Evolutionary conservation across 1,140 invertebrate genomes (phyloP), one percentile per base, ranked within the genome.

Genomic region (Gonatopus flavifemur): DNA sequence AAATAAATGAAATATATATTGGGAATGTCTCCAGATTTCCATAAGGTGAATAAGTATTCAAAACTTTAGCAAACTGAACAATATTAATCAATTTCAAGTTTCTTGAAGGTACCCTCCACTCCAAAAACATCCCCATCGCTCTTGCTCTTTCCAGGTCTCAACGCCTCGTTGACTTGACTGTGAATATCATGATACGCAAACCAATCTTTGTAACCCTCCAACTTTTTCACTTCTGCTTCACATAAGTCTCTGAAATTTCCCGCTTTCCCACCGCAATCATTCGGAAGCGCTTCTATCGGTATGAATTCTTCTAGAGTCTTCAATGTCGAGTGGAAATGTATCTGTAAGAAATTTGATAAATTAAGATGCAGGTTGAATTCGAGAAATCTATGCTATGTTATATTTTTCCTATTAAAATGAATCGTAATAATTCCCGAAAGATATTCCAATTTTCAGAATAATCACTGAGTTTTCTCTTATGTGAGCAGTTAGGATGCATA

Each of bases 41-140:
- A n/a, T n/a, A n/a, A n/a, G n/a, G n/a, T n/a, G n/a, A n/a, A n/a
- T n/a, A n/a, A n/a, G n/a, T n/a, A n/a, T n/a, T n/a, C n/a, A n/a
- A n/a, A n/a, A n/a, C n/a, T n/a, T n/a, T n/a, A n/a, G n/a, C n/a
- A n/a, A n/a, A n/a, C n/a, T n/a, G n/a, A n/a, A n/a, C n/a, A n/a
- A n/a, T n/a, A n/a, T 52, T 10, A 88, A 76, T 88, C 86, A 24
- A 88, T 80, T 42, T 87, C 83, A 18, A 88, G 63, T 59, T 87
- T 88, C 63, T 87, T 87, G 56, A 88, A 88, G 13, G 83, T 85
- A 2, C 86, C 86, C 62, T 87, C 84, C 1, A 87, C 77, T 7
- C 86, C 83, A 57, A 86, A 86, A 3, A 86, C 71, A 49, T 84
- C 83, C 0, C 79, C 75, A 2, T 79, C 80, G 22, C 79, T 81